Evolutionary conservation across 1,140 invertebrate genomes (phyloP).

Genomic region (Plectus sambesii): DNA sequence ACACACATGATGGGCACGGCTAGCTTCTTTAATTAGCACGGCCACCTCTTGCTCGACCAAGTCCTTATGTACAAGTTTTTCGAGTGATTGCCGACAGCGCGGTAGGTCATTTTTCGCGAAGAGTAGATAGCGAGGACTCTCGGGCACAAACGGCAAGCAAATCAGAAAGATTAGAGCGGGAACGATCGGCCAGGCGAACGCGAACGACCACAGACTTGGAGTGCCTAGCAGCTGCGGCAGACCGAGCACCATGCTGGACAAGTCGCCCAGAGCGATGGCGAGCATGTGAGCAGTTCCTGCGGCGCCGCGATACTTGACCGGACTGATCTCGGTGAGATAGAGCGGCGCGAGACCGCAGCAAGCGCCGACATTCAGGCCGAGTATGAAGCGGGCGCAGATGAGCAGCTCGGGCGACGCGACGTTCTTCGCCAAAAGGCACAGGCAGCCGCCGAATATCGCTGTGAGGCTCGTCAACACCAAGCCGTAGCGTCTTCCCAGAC

Average conservation of each 20-base stretch:
- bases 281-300: conserved; percentile 46
- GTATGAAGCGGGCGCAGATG: conserved; percentile 34
- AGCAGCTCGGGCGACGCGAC: conserved; percentile 37
- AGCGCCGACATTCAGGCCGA: conserved; percentile 46
- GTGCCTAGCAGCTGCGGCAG: conserved; percentile 39
- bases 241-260: conserved; percentile 43
- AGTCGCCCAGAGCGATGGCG: conserved; percentile 43
- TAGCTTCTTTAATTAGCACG: conserved; percentile 26
- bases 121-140: conserved; percentile 48
- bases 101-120: conserved; percentile 34
- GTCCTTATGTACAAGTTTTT: conserved; percentile 26
- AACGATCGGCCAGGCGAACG: conserved; percentile 42
- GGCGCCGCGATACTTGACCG: conserved; percentile 44
- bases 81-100: conserved; percentile 18
- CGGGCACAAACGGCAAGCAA: conserved; percentile 49
- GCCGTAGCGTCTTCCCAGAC: no score
- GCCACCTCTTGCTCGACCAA: conserved; percentile 35
- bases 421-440: conserved; percentile 31
- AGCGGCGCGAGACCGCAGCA: conserved; percentile 47
- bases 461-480: no score
- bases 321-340: conserved; percentile 48
- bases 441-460: no score
- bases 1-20: conserved; percentile 18
- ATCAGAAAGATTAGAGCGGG: conserved; percentile 44
- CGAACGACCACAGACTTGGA: conserved; percentile 41